These are phyloP conservation scores for Nebria brevicollis DNA, from an alignment of 2,888 invertebrate species.

Conservation along the genomic window DNA sequence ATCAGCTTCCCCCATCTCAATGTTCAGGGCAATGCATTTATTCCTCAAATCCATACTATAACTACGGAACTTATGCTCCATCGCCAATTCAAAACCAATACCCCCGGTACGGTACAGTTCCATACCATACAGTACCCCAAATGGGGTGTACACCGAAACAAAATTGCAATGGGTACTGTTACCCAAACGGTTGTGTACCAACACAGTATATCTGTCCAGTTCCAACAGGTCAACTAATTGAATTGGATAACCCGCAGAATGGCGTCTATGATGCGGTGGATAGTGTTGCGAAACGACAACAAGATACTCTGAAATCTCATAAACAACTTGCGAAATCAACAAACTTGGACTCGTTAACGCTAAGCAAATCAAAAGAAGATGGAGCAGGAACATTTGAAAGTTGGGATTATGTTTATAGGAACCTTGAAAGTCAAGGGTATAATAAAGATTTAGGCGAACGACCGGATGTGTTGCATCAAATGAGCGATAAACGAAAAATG, in stretches of 20 bases:
- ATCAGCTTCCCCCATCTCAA: slow-evolving; percentile 52
- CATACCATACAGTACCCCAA: slow-evolving; percentile 29
- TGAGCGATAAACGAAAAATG: slow-evolving; percentile 61
- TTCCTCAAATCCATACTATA: slow-evolving; percentile 50
- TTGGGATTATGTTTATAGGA: slow-evolving; percentile 84
- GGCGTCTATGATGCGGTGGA: slow-evolving; percentile 56
- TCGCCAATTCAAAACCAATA: slow-evolving; percentile 9
- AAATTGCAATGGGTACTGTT: slow-evolving; percentile 62
- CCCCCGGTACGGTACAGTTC: slow-evolving; percentile 42
- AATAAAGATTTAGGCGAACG: slow-evolving; percentile 72
- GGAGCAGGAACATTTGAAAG: slow-evolving; percentile 76
- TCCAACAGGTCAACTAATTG: slow-evolving; percentile 76
- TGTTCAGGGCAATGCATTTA: slow-evolving; percentile 43
- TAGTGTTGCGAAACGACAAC: slow-evolving; percentile 48
- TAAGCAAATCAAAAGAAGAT: slow-evolving; percentile 63
- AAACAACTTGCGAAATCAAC: slow-evolving; percentile 39
- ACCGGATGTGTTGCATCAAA: slow-evolving; percentile 71
- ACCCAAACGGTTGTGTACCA: slow-evolving; percentile 54
- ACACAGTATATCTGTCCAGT: slow-evolving; percentile 65
- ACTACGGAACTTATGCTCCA: slow-evolving; percentile 49
- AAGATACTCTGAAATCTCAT: slow-evolving; percentile 31
- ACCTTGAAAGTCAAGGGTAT: slow-evolving; percentile 79
- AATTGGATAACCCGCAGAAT: slow-evolving; percentile 66
- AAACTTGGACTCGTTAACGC: slow-evolving; percentile 45
- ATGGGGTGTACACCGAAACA: slow-evolving; percentile 52